A percentile compares a stretch with the other conserved stretches of the same genome.
Evolutionary conservation across 2,113 vertebrate species (phyloP).

Genomic region (Theristicus caerulescens): DNA sequence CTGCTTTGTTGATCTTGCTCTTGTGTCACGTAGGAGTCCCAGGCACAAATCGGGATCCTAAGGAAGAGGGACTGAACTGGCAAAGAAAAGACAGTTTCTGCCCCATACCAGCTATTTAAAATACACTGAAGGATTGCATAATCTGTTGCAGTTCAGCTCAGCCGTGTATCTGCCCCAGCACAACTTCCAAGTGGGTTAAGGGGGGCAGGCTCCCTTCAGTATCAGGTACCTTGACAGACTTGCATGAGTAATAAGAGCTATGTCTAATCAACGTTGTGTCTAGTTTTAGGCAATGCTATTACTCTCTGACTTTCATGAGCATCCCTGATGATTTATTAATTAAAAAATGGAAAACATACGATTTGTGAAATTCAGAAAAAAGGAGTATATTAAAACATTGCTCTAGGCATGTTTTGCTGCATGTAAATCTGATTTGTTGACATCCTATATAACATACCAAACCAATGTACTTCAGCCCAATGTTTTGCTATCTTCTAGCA

Average conservation of each 20-base stretch:
- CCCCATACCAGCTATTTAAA: neutral
- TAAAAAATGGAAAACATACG: conserved; percentile 56
- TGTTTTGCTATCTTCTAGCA: conserved; percentile 13
- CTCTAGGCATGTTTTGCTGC: conserved; percentile 44
- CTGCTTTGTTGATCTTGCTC: conserved; percentile 5
- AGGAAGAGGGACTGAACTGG: neutral
- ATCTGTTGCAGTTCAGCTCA: neutral
- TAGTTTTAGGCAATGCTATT: conserved; percentile 50
- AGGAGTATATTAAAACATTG: conserved; percentile 48
- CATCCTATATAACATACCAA: conserved; percentile 4
- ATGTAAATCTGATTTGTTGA: conserved; percentile 63
- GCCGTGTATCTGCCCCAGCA: neutral
- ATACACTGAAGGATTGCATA: neutral
- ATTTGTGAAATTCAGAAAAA: conserved; percentile 61
- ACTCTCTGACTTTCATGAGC: conserved; percentile 57
- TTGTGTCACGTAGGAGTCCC: neutral
- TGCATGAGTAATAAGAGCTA: neutral
- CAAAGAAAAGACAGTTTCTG: neutral
- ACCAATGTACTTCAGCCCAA: neutral
- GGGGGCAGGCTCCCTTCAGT: neutral
- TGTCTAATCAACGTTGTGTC: conserved; percentile 13
- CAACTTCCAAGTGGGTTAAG: neutral
- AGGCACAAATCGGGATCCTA: neutral
- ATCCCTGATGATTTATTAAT: conserved; percentile 62
- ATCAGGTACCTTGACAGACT: neutral